Percentiles rank a stretch among this genome's conserved stretches.
Evolutionary conservation across 2,113 vertebrate genomes (phyloP).

Genomic region (Chaetura pelagica): DNA sequence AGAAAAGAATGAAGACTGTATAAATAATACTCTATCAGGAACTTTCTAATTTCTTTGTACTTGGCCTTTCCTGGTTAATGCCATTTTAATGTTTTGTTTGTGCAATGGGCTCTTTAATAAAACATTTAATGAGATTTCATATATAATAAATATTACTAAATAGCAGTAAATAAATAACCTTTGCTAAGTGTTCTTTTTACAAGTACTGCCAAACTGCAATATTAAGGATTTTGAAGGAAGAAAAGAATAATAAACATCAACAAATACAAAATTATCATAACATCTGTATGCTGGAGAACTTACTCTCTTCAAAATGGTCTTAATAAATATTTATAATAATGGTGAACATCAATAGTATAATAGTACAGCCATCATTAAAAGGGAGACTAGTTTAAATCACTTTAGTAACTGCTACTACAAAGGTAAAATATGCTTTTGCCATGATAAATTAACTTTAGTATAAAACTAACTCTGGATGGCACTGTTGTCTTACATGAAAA

Average conservation of each 20-base stretch:
- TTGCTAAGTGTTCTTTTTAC: neutral
- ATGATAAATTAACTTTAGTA: neutral
- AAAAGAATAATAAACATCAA: neutral
- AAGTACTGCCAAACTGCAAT: neutral
- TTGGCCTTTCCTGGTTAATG: neutral
- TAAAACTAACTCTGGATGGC: slow-evolving; percentile 69
- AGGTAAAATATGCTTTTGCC: neutral
- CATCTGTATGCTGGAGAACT: neutral
- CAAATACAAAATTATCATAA: neutral
- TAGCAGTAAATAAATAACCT: neutral
- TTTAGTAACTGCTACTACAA: neutral
- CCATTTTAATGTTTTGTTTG: neutral
- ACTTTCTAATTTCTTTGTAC: neutral
- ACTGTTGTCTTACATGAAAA: slow-evolving; percentile 46
- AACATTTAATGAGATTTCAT: neutral
- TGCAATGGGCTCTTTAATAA: neutral
- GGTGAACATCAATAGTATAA: neutral
- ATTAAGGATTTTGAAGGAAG: neutral
- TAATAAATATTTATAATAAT: neutral
- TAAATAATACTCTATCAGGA: neutral
- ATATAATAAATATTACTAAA: neutral
- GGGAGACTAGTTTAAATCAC: neutral
- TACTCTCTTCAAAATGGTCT: neutral
- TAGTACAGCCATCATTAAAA: neutral
- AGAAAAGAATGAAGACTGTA: neutral